These are phyloP conservation scores for Pipistrellus nathusii DNA, from an alignment of 2,797 vertebrate genomes.

Conservation along the genomic window DNA sequence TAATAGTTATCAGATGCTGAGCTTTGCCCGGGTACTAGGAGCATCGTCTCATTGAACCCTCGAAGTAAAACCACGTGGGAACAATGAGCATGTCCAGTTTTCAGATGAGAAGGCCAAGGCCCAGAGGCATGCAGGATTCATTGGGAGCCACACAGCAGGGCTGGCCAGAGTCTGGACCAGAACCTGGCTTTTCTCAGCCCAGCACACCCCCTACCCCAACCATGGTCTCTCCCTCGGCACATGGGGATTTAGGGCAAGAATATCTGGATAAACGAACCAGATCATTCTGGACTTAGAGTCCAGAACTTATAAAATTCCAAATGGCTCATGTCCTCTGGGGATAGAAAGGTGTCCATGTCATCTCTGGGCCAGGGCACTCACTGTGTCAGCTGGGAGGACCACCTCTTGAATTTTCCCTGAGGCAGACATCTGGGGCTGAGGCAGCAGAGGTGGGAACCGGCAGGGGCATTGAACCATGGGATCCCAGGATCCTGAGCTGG, in stretches of 20 bases:
- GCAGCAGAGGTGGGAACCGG: background rate
- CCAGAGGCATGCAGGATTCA: background rate
- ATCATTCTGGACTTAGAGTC: background rate
- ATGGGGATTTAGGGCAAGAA: background rate
- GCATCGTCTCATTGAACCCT: background rate
- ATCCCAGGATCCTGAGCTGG: background rate
- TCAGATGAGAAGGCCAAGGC: background rate
- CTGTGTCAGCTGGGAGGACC: background rate
- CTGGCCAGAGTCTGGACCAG: background rate
- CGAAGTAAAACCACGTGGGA: rapidly evolving
- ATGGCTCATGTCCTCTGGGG: background rate
- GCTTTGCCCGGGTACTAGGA: background rate
- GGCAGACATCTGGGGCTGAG: background rate
- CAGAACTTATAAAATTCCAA: background rate
- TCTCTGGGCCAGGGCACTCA: background rate
- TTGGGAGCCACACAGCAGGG: background rate
- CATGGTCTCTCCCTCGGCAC: background rate
- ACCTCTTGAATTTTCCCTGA: background rate
- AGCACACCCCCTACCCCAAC: background rate
- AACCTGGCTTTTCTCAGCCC: background rate
- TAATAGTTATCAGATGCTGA: rapidly evolving
- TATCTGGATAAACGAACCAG: background rate
- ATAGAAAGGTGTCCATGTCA: background rate
- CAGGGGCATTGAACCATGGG: rapidly evolving
- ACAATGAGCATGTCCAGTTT: background rate